These are phyloP conservation scores for Abrostola triplasia DNA, from an alignment of 2,888 invertebrate genomes.

Conservation along the genomic window DNA sequence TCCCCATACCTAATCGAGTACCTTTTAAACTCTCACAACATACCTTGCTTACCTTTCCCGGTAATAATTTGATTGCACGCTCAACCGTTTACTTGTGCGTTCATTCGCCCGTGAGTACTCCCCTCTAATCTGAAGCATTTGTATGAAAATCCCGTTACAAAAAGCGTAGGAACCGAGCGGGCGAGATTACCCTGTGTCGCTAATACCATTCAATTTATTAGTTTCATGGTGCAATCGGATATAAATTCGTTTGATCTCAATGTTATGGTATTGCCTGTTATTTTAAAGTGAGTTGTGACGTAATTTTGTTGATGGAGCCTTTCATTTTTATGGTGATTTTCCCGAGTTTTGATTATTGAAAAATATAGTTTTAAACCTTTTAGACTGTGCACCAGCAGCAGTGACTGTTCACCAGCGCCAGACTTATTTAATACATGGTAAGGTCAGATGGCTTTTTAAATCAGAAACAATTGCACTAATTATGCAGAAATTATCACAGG, in stretches of 20 bases:
- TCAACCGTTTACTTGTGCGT: conserved; percentile 1
- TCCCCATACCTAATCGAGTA: too few species aligned
- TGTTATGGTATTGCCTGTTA: background rate
- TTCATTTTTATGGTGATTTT: too few species aligned
- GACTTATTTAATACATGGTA: too few species aligned
- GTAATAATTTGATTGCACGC: conserved; percentile 3
- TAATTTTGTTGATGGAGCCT: background rate
- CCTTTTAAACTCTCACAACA: too few species aligned
- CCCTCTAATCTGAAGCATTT: conserved; percentile 3
- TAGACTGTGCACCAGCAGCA: too few species aligned
- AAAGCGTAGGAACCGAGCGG: conserved; percentile 2
- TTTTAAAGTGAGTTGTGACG: background rate
- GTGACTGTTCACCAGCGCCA: too few species aligned
- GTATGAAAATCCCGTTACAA: conserved; percentile 2
- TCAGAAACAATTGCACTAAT: too few species aligned
- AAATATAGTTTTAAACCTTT: too few species aligned
- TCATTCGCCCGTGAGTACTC: conserved; percentile 2
- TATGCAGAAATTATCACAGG: too few species aligned
- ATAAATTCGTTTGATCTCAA: conserved; percentile 13
- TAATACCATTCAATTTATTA: conserved; percentile 17
- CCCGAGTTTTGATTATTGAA: too few species aligned
- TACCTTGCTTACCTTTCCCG: background rate
- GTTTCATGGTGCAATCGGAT: conserved; percentile 1
- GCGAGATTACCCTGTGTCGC: conserved; percentile 3
- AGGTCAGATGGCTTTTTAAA: too few species aligned